A percentile compares a stretch with the other conserved stretches of the same genome.
These are phyloP conservation scores for Chaitophorus viminalis DNA, from an alignment of 2,888 invertebrate species.

Conservation along the genomic window DNA sequence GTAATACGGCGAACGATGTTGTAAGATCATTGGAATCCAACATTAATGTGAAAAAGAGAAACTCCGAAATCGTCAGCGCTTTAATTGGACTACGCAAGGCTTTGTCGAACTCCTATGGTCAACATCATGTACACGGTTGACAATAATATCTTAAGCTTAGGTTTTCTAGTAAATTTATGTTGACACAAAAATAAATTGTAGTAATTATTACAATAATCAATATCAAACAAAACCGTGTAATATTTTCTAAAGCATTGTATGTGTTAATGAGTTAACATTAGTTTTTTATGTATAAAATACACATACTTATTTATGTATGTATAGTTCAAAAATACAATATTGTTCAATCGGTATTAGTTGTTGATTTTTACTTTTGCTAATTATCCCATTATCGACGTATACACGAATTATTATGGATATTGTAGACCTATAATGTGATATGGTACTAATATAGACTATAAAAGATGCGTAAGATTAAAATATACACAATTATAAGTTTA, in stretches of 20 bases:
- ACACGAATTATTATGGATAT: too few species aligned
- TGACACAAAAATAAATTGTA: slow-evolving; percentile 29
- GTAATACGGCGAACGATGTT: background rate
- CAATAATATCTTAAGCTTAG: background rate
- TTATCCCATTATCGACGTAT: too few species aligned
- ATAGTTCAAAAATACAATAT: too few species aligned
- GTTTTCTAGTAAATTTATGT: slow-evolving; percentile 12
- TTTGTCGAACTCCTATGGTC: slow-evolving; percentile 28
- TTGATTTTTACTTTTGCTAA: too few species aligned
- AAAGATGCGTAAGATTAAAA: too few species aligned
- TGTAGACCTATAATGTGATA: too few species aligned
- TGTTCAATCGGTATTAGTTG: too few species aligned
- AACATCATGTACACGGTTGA: background rate
- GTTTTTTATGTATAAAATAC: background rate
- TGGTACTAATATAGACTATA: too few species aligned
- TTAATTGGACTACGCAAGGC: slow-evolving; percentile 52
- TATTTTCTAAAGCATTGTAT: background rate
- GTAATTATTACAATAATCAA: background rate
- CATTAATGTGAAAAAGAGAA: slow-evolving; percentile 31
- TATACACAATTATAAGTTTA: too few species aligned
- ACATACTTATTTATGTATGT: background rate
- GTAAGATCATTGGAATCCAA: background rate
- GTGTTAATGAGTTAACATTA: background rate
- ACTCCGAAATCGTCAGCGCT: slow-evolving; percentile 50
- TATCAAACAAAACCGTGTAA: background rate